Evolutionary conservation across 2,888 invertebrate genomes (phyloP).

Genomic region (Diarsia brunnea): DNA sequence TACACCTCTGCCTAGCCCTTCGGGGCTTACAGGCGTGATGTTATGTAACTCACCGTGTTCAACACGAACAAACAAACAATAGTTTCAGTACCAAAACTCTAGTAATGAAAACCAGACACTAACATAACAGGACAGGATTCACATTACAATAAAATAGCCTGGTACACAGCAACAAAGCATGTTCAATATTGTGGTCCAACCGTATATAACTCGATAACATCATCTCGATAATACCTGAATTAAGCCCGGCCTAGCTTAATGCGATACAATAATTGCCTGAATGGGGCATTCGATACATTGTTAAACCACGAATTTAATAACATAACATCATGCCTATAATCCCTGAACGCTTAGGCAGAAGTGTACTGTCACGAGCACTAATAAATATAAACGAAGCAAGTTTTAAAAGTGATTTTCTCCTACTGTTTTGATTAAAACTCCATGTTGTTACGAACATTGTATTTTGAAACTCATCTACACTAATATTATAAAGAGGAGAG

Average conservation of each 20-base stretch:
- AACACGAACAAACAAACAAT: background rate
- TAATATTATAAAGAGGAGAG: too few species aligned
- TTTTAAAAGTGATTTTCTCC: too few species aligned
- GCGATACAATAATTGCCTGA: constrained; percentile 17
- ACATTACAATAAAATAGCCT: constrained; percentile 2
- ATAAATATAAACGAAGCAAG: too few species aligned
- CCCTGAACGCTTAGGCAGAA: background rate
- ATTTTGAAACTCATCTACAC: too few species aligned
- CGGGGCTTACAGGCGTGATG: too few species aligned
- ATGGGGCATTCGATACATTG: constrained; percentile 15
- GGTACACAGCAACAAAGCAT: constrained; percentile 36
- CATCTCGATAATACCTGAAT: constrained; percentile 21
- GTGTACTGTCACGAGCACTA: background rate
- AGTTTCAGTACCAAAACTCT: constrained; percentile 1
- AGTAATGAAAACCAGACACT: constrained; percentile 35
- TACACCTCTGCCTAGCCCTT: too few species aligned
- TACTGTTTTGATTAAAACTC: too few species aligned
- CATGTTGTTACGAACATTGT: too few species aligned
- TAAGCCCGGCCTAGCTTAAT: constrained; percentile 4
- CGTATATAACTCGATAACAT: constrained; percentile 35
- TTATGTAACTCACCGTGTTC: background rate
- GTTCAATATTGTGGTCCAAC: constrained; percentile 20
- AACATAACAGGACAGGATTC: constrained; percentile 2
- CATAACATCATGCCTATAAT: background rate
- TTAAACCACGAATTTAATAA: constrained; percentile 5